Percentiles rank a stretch among this genome's conserved stretches.
phyloP scores from a whole-genome alignment of 1,140 invertebrate genomes.

The Scaptomyza montana region DNA sequence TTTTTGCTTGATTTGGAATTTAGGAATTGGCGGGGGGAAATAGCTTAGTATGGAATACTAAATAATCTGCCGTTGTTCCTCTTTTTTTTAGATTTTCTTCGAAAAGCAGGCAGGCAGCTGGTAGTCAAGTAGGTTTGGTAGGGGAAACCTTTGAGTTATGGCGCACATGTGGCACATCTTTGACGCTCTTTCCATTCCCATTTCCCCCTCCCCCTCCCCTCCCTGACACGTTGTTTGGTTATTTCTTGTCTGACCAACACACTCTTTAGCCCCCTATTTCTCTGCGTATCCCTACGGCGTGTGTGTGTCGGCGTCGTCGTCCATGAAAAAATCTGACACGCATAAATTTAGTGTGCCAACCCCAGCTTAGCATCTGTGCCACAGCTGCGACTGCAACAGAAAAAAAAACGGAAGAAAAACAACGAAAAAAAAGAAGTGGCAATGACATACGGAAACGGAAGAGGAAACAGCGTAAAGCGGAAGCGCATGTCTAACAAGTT shows the following conservation, averaged over 20 bases:
- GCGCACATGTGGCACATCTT: slow-evolving; percentile 62
- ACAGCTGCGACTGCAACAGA: neutral
- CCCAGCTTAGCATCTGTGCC: neutral
- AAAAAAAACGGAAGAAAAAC: neutral
- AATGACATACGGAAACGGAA: slow-evolving; percentile 62
- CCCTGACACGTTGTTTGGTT: too few relatives aligned
- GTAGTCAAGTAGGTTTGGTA: slow-evolving; percentile 19
- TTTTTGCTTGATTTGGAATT: neutral
- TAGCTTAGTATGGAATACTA: slow-evolving; percentile 10
- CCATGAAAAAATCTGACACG: slow-evolving; percentile 76
- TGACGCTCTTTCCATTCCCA: neutral
- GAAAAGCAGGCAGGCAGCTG: neutral
- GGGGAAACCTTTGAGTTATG: slow-evolving; percentile 63
- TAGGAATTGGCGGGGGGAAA: neutral
- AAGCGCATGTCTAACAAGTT: slow-evolving; percentile 79
- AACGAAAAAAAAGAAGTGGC: slow-evolving; percentile 44
- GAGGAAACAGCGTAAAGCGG: slow-evolving; percentile 72
- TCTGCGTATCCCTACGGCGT: neutral
- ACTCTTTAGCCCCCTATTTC: too few relatives aligned
- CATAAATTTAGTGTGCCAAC: slow-evolving; percentile 61
- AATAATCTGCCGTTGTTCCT: slow-evolving; percentile 18
- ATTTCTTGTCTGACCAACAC: neutral
- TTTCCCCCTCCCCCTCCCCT: neutral
- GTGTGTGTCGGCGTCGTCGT: slow-evolving; percentile 44
- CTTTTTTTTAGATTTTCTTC: neutral